Conservation (phyloP, 2,797 vertebrate species). For the Platalea minor region DNA sequence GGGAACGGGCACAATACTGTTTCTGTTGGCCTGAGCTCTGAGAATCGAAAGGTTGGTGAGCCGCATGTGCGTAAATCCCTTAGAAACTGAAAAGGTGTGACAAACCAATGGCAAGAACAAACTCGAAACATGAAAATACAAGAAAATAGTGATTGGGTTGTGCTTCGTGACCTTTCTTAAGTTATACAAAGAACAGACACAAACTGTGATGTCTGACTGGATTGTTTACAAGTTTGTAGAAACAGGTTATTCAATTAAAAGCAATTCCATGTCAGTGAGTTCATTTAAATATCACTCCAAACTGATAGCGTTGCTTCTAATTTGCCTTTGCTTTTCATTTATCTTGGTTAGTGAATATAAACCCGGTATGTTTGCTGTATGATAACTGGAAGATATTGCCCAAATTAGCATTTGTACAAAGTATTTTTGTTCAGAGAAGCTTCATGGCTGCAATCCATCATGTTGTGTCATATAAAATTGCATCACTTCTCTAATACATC, state of each 20-base stretch:
- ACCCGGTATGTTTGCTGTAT: background rate
- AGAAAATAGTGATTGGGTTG: background rate
- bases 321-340: background rate
- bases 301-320: background rate
- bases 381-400: background rate
- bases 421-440: background rate
- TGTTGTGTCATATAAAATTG: background rate
- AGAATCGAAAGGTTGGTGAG: background rate
- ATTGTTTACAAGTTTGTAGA: background rate
- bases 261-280: background rate
- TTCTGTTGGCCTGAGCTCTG: background rate
- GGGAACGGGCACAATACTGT: rapidly evolving
- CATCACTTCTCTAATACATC: background rate
- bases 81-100: background rate
- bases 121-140: background rate
- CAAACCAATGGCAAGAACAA: background rate
- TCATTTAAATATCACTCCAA: background rate
- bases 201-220: background rate
- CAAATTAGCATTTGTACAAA: background rate
- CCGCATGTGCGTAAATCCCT: background rate
- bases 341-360: background rate
- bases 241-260: background rate
- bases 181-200: background rate
- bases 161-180: background rate
- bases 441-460: background rate